Evolutionary conservation across 1,140 invertebrate species (phyloP).

Genomic region (Harpegnathos saltator): DNA sequence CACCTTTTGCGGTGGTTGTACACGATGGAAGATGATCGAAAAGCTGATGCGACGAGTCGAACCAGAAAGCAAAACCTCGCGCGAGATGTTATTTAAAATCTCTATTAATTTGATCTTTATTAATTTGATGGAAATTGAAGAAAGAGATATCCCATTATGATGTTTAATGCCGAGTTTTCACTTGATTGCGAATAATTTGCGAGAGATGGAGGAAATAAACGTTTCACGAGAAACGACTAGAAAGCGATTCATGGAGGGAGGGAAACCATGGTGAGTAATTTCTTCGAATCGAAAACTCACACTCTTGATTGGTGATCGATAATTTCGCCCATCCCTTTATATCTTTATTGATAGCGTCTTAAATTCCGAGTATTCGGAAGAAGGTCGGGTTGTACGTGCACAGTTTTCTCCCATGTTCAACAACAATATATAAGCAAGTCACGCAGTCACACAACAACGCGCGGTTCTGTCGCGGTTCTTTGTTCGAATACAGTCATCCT

Average conservation of each 20-base stretch:
- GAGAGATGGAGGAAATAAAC: background rate
- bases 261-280: constrained; percentile 43
- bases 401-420: no score
- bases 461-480: no score
- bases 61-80: background rate
- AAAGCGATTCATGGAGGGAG: no score
- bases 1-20: background rate
- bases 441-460: no score
- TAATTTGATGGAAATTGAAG: background rate
- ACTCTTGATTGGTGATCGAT: background rate
- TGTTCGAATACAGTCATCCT: constrained; percentile 29
- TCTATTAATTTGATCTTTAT: no score
- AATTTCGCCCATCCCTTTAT: no score
- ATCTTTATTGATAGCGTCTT: no score
- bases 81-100: background rate
- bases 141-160: background rate
- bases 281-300: background rate
- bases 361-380: no score
- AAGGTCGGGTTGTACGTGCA: no score
- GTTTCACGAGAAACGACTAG: background rate
- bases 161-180: background rate
- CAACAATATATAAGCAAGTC: no score
- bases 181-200: constrained; percentile 1
- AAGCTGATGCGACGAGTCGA: background rate
- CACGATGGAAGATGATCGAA: background rate